Evolutionary conservation across 1,140 invertebrate species (phyloP).

Genomic region (Leptestheria dahalacensis): DNA sequence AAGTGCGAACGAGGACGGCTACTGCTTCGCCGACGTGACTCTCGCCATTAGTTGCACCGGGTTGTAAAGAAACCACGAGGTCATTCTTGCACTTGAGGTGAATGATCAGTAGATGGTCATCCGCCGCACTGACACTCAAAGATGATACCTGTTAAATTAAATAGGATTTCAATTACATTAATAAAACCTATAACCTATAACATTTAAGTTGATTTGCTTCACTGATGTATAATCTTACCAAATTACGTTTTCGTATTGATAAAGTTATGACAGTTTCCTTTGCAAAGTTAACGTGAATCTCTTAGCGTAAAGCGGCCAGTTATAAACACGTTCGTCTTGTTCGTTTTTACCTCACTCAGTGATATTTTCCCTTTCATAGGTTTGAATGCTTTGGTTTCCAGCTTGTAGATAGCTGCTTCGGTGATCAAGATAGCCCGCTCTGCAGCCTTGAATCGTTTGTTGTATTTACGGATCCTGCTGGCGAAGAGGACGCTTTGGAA

Average conservation of each 20-base stretch:
- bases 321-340: no score
- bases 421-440: constrained; percentile 79
- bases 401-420: constrained; percentile 72
- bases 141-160: constrained; percentile 45
- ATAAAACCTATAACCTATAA: no score
- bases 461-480: constrained; percentile 39
- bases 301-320: no score
- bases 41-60: constrained; percentile 36
- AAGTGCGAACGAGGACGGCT: constrained; percentile 58
- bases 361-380: constrained; percentile 66
- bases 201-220: no score
- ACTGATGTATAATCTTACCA: no score
- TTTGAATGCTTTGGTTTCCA: constrained; percentile 71
- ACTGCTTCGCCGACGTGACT: constrained; percentile 65
- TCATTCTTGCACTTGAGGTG: constrained; percentile 80
- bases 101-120: constrained; percentile 76
- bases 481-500: constrained; percentile 48
- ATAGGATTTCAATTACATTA: background rate
- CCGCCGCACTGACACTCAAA: constrained; percentile 59
- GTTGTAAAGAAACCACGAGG: constrained; percentile 63
- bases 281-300: no score
- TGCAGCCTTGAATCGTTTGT: constrained; percentile 69
- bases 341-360: constrained; percentile 49
- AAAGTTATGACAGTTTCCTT: no score
- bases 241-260: no score